Conservation (phyloP, 1,140 invertebrate species). For the Drosophila guanche region DNA sequence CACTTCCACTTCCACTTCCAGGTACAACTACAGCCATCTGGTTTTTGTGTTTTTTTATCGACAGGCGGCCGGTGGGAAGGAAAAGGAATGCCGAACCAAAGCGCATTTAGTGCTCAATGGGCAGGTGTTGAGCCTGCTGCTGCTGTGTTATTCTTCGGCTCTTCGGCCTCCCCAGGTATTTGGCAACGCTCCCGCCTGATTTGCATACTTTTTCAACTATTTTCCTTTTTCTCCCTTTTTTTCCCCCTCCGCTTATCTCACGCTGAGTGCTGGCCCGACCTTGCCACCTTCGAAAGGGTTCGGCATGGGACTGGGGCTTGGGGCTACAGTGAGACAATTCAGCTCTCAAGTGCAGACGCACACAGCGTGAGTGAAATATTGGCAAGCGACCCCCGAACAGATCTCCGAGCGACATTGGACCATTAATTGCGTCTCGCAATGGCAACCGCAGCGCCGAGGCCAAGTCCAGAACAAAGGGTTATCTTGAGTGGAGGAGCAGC, state of each 20-base stretch:
- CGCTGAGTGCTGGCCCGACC: conserved; percentile 46
- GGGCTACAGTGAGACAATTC: conserved; percentile 59
- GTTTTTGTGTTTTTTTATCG: conserved; percentile 50
- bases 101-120: conserved; percentile 68
- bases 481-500: conserved; percentile 21
- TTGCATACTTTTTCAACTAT: conserved; percentile 77
- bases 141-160: conserved; percentile 53
- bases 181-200: conserved; percentile 39
- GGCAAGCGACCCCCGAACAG: conserved; percentile 30
- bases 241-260: conserved; percentile 46
- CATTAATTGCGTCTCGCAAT: conserved; percentile 63
- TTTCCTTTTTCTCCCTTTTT: conserved; percentile 50
- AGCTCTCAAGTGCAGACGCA: conserved; percentile 39
- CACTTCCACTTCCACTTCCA: too few relatives aligned
- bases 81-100: conserved; percentile 52
- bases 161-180: conserved; percentile 8
- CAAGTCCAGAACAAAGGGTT: conserved; percentile 62
- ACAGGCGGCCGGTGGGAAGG: conserved; percentile 41
- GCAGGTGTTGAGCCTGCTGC: conserved; percentile 69
- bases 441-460: conserved; percentile 54
- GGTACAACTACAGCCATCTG: not conserved
- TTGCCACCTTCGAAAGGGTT: conserved; percentile 37
- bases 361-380: conserved; percentile 35
- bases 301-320: conserved; percentile 7
- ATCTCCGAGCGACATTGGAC: conserved; percentile 27